phyloP scores from a whole-genome alignment of 2,113 vertebrate genomes.

The Columba janthina region DNA sequence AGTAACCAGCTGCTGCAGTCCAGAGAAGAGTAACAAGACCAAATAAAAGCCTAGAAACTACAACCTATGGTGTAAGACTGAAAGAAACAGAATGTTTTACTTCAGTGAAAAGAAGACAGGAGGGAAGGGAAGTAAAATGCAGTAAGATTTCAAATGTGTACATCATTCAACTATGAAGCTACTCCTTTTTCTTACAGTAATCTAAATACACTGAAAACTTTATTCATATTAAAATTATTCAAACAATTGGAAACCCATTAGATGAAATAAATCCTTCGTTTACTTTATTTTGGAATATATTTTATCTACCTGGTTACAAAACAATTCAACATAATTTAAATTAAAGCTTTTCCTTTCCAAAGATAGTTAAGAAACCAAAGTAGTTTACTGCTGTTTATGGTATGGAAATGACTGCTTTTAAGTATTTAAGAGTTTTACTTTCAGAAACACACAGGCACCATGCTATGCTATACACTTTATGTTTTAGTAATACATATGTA shows the following conservation, averaged over 20 bases:
- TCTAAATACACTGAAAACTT: background rate
- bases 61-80: background rate
- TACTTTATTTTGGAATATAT: background rate
- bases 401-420: constrained; percentile 42
- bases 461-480: constrained; percentile 55
- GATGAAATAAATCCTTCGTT: background rate
- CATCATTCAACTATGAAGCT: background rate
- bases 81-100: background rate
- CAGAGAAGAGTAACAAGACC: background rate
- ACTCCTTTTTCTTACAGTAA: background rate
- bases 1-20: background rate
- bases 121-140: background rate
- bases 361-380: background rate
- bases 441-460: constrained; percentile 44
- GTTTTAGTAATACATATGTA: constrained; percentile 67
- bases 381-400: constrained; percentile 24
- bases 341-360: constrained; percentile 13
- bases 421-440: constrained; percentile 69
- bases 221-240: background rate
- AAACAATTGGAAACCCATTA: background rate
- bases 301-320: background rate
- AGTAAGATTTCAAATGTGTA: background rate
- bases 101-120: background rate
- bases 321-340: background rate
- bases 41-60: background rate